Evolutionary conservation across 2,888 invertebrate species (phyloP), one percentile per base, ranked within the genome.

Genomic region (Actias luna): DNA sequence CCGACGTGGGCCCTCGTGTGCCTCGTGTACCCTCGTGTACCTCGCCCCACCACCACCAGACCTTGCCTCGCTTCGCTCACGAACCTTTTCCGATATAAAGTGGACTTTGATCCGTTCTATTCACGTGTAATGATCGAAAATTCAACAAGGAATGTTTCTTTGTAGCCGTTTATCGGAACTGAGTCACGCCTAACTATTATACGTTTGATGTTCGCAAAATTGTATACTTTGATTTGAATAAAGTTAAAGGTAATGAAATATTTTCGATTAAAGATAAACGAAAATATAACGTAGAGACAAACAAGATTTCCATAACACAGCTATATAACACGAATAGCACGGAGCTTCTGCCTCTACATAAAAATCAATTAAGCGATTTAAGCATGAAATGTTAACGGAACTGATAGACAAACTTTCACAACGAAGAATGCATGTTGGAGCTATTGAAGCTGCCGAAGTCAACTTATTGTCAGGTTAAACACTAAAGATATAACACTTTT

Each of bases 1-100:
- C 65, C 58, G 46, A 63, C 58, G 64, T 61, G 50, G 50, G 50
- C 50, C 50, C 50, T 22, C 22, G 12, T 10, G 50, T 8, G 25
- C 50, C 36, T 42, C n/a, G 5, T 12, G 12, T 27, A 46, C 36
- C n/a, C 18, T 36, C 58, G 5, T 22, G 33, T 60, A 7, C 36
- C 63, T 12, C 39, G 12, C 14, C 27, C 22, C 27, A 29, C 46
- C 46, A 46, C 46, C 46, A 8, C 5, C 18, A 46, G 46, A 46
- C 22, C 46, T 46, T 46, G 46, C 46, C 22, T 46, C 46, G 46
- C 46, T 14, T 46, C 46, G 7, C 18, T 22, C 22, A 18, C 46
- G 14, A 29, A 4, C 27, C 27, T 27, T 25, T 16, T 52, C 52
- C 52, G 52, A 52, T 52, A 29, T 16, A 27, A 29, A 52, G 25